Conservation (phyloP, 2,113 vertebrate species). For the Coregonus clupeaformis region DNA sequence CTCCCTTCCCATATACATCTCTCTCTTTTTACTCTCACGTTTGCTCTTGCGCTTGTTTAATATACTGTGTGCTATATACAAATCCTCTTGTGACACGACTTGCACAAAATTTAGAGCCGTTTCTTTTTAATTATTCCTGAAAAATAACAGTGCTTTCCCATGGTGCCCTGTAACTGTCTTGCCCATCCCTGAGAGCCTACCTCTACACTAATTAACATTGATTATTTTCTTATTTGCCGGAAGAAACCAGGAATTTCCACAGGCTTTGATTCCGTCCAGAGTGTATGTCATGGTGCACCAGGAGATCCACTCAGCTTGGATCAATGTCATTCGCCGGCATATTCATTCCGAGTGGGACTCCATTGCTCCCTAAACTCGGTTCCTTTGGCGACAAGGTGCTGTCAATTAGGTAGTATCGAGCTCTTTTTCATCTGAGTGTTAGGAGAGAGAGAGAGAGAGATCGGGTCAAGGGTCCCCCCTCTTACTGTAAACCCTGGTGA, state of each 20-base stretch:
- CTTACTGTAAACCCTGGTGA: no score
- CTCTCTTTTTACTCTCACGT: neutral
- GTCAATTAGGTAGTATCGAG: constrained; percentile 54
- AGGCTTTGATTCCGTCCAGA: constrained; percentile 3
- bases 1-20: neutral
- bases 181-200: constrained; percentile 6
- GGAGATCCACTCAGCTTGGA: constrained; percentile 31
- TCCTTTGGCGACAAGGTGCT: constrained; percentile 41
- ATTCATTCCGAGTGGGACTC: constrained; percentile 52
- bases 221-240: constrained; percentile 19
- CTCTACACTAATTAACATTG: constrained; percentile 28
- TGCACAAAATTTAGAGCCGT: neutral
- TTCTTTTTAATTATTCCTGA: constrained; percentile 18
- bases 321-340: constrained; percentile 36
- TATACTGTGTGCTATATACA: constrained; percentile 5
- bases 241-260: constrained; percentile 25
- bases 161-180: constrained; percentile 21
- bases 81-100: constrained; percentile 8
- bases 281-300: constrained; percentile 10
- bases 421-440: constrained; percentile 19
- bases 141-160: constrained; percentile 3
- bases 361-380: constrained; percentile 29
- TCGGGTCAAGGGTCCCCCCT: neutral
- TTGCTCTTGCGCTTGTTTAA: neutral
- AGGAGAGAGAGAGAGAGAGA: constrained; percentile 8